Evolutionary conservation across 2,888 invertebrate species (phyloP).

Genomic region (Adineta ricciae): DNA sequence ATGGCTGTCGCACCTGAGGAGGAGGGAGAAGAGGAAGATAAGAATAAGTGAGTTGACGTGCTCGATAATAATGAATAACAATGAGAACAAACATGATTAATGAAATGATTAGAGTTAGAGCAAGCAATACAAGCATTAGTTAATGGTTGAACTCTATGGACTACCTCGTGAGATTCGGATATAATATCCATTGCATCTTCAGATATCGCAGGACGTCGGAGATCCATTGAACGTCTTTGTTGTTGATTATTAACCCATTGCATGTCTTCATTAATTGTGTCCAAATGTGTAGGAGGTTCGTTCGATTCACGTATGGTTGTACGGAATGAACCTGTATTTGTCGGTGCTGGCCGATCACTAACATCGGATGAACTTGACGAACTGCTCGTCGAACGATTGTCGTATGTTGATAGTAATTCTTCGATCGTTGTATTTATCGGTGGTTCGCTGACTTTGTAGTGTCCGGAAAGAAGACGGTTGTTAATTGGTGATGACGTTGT

Average conservation of each 20-base stretch:
- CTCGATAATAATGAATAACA: neutral
- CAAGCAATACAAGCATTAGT: neutral
- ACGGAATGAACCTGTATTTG: slow-evolving; percentile 4
- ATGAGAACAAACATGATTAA: neutral
- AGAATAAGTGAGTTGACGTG: neutral
- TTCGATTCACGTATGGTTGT: slow-evolving; percentile 15
- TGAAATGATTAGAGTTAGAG: neutral
- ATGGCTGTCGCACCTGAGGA: neutral
- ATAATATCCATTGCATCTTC: slow-evolving; percentile 16
- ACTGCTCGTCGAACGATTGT: slow-evolving; percentile 10
- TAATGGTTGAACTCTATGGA: neutral
- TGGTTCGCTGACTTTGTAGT: slow-evolving; percentile 19
- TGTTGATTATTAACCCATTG: neutral
- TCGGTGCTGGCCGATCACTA: neutral
- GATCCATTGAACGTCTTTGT: neutral
- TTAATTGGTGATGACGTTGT: neutral
- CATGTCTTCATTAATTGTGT: neutral
- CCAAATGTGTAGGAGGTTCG: neutral
- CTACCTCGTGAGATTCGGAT: slow-evolving; percentile 15
- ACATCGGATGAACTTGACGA: neutral
- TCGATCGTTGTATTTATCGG: neutral
- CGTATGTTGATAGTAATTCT: slow-evolving; percentile 12
- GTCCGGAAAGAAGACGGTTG: slow-evolving; percentile 11
- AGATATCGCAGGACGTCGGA: neutral
- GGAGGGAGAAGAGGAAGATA: slow-evolving; percentile 1